phyloP scores from a whole-genome alignment of 2,797 vertebrate species.

The Falco concolor region DNA sequence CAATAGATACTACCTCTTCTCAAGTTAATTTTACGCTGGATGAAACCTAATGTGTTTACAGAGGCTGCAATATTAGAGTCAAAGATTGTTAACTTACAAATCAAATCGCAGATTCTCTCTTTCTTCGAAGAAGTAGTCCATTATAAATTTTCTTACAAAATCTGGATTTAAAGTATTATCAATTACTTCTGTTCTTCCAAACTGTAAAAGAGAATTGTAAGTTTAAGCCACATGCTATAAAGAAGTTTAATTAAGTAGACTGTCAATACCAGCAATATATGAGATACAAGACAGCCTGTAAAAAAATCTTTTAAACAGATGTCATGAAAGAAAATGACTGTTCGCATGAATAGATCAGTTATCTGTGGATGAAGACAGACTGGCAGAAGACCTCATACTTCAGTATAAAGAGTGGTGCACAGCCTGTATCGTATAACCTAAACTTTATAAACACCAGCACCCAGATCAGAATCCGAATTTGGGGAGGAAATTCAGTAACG shows the following conservation, averaged over 20 bases:
- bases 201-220: conserved; percentile 74
- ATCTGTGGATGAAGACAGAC: not conserved
- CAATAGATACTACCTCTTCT: not conserved
- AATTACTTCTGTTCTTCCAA: conserved; percentile 96
- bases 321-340: not conserved
- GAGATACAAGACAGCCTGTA: not conserved
- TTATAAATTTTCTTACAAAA: conserved; percentile 96
- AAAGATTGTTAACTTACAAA: conserved; percentile 83
- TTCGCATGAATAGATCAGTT: not conserved
- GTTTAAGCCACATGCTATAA: not conserved
- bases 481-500: not conserved
- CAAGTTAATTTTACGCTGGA: not conserved
- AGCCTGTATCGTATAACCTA: not conserved
- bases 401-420: not conserved
- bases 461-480: not conserved
- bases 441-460: not conserved
- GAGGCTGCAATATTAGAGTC: not conserved
- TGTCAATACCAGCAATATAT: not conserved
- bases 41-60: not conserved
- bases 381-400: not conserved
- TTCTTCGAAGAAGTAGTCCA: conserved; percentile 99
- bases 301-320: not conserved
- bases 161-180: conserved; percentile 98
- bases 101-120: conserved; percentile 96
- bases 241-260: not conserved